phyloP scores from a whole-genome alignment of 2,888 invertebrate species.

The Melanostoma mellinum region DNA sequence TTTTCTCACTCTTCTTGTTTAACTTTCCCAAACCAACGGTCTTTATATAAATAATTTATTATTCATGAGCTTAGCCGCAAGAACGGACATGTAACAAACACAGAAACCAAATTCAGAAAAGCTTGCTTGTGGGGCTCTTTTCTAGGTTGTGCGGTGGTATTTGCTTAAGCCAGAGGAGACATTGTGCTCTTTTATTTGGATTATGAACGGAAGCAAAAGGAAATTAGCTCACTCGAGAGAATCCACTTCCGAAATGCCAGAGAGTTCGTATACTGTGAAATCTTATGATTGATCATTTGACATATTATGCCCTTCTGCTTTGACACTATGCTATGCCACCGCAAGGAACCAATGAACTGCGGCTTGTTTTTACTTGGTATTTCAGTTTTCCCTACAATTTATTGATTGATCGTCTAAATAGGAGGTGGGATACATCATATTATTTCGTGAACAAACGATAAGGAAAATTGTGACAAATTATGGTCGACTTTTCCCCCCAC shows the following conservation, averaged over 20 bases:
- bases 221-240: background rate
- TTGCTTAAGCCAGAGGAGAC: background rate
- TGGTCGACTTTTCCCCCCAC: too few species aligned
- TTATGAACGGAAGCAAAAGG: background rate
- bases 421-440: too few species aligned
- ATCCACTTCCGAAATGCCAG: slow-evolving; percentile 2
- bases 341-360: too few species aligned
- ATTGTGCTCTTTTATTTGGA: background rate
- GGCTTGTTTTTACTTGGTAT: too few species aligned
- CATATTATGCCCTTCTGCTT: slow-evolving; percentile 32
- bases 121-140: background rate
- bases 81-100: too few species aligned
- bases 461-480: too few species aligned
- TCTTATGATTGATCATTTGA: slow-evolving; percentile 53
- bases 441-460: too few species aligned
- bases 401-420: too few species aligned
- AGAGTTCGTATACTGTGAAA: background rate
- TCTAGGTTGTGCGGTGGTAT: background rate
- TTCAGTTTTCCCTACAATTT: too few species aligned
- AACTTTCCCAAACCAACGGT: background rate
- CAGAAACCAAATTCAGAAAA: background rate
- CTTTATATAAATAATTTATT: slow-evolving; percentile 30
- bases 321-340: too few species aligned
- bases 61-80: slow-evolving; percentile 31
- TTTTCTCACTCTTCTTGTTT: background rate